Evolutionary conservation across 2,797 vertebrate genomes (phyloP).

Genomic region (Gobionotothen gibberifrons): DNA sequence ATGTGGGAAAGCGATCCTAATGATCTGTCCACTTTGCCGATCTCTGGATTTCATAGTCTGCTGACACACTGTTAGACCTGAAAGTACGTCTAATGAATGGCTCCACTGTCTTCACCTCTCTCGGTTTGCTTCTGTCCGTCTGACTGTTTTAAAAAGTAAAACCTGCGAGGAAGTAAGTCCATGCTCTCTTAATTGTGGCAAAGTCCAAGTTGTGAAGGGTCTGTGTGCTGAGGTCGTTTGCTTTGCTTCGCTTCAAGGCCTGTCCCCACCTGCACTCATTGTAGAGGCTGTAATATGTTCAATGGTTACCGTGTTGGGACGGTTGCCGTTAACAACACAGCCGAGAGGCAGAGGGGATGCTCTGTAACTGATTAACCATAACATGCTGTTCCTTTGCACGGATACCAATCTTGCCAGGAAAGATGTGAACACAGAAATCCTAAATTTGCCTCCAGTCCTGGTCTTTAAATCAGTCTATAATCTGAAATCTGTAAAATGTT

Average conservation of each 20-base stretch:
- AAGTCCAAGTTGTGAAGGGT: background rate
- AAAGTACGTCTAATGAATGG: background rate
- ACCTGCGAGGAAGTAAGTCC: background rate
- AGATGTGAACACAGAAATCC: background rate
- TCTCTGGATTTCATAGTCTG: no score
- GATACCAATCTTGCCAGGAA: conserved; percentile 16
- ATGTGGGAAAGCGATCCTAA: no score
- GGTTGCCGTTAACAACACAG: conserved; percentile 8
- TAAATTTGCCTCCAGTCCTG: background rate
- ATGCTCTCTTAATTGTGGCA: conserved; percentile 7
- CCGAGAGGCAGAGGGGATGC: conserved; percentile 1
- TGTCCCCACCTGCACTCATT: background rate
- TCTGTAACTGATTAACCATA: conserved; percentile 32
- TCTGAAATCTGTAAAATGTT: background rate
- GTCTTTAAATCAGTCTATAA: background rate
- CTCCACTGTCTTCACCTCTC: no score
- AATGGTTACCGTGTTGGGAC: background rate
- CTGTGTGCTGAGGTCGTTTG: conserved; percentile 3
- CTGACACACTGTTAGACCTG: no score
- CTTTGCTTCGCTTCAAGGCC: conserved; percentile 1
- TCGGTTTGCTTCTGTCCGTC: no score
- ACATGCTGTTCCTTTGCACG: background rate
- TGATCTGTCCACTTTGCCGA: background rate
- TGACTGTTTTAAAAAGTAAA: conserved; percentile 7
- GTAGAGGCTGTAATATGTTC: background rate